A percentile compares a stretch with the other conserved stretches of the same genome.
These are phyloP conservation scores for Subacronicta megacephala DNA, from an alignment of 2,888 invertebrate genomes.

Conservation along the genomic window DNA sequence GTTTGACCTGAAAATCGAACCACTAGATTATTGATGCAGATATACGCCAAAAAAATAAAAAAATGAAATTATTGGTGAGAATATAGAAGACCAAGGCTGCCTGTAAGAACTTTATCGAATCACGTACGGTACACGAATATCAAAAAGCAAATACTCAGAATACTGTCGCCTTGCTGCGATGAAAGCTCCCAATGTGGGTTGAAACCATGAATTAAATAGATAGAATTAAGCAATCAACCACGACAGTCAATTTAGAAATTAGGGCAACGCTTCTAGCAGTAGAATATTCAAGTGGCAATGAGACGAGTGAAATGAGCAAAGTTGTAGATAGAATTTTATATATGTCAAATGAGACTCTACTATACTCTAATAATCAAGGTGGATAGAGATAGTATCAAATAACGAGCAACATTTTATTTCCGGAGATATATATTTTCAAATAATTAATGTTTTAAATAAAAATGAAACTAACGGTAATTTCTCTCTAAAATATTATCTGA, in stretches of 20 bases:
- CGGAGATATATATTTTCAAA: not conserved
- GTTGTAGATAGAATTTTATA: slow-evolving; percentile 19
- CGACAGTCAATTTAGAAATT: slow-evolving; percentile 41
- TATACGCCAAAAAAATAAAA: no score
- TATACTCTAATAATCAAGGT: not conserved
- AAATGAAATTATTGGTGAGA: no score
- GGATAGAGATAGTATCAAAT: not conserved
- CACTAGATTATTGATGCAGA: no score
- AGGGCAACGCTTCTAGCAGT: slow-evolving; percentile 28
- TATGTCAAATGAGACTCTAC: not conserved
- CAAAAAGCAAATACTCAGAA: not conserved
- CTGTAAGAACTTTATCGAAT: no score
- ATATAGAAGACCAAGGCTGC: no score
- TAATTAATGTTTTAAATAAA: no score
- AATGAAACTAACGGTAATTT: no score
- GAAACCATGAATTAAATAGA: slow-evolving; percentile 41
- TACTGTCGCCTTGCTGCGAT: not conserved
- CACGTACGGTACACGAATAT: not conserved
- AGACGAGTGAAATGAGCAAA: slow-evolving; percentile 21
- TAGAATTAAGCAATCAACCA: slow-evolving; percentile 32
- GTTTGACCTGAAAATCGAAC: no score
- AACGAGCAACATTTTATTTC: not conserved
- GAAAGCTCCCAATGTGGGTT: slow-evolving; percentile 15
- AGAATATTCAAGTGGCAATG: slow-evolving; percentile 43
- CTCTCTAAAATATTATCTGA: no score